A percentile compares a stretch with the other conserved stretches of the same genome.
These are phyloP conservation scores for Odontamblyopus rebecca DNA, from an alignment of 2,797 vertebrate genomes.

Conservation along the genomic window DNA sequence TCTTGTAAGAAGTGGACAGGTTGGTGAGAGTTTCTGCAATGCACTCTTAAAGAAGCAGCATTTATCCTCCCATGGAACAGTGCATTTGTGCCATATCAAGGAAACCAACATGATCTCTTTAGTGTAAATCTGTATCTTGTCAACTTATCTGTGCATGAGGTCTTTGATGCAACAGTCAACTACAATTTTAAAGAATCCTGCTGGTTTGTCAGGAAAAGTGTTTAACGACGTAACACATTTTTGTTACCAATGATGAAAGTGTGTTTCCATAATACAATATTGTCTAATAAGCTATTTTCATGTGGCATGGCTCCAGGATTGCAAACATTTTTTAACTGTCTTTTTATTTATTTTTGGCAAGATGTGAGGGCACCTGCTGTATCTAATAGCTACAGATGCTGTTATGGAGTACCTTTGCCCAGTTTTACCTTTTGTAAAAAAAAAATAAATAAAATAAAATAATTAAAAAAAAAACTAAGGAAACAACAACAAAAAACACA, in stretches of 20 bases:
- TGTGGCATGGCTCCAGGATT: conserved; percentile 86
- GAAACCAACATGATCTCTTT: conserved; percentile 71
- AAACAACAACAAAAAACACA: no score
- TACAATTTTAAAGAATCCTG: conserved; percentile 78
- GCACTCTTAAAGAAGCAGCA: conserved; percentile 37
- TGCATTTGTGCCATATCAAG: conserved; percentile 88
- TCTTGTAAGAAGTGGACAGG: conserved; percentile 83
- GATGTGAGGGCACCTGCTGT: conserved; percentile 35
- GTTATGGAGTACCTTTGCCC: background rate
- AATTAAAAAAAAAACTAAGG: no score
- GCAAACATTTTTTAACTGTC: conserved; percentile 81
- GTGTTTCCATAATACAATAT: conserved; percentile 67
- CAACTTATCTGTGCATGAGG: conserved; percentile 84
- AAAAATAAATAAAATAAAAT: background rate
- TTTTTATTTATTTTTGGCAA: conserved; percentile 76
- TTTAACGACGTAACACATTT: conserved; percentile 64
- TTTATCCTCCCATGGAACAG: conserved; percentile 82
- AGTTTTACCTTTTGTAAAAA: background rate
- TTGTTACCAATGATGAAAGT: conserved; percentile 74
- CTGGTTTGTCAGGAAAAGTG: conserved; percentile 85
- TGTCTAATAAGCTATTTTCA: conserved; percentile 84
- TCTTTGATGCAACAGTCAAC: conserved; percentile 71
- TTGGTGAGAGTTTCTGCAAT: conserved; percentile 66
- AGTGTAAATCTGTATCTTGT: conserved; percentile 82
- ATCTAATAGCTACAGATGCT: background rate